Evolutionary conservation across 2,113 vertebrate genomes (phyloP), one percentile per base, ranked within the genome.

Genomic region (Brachypteracias leptosomus): DNA sequence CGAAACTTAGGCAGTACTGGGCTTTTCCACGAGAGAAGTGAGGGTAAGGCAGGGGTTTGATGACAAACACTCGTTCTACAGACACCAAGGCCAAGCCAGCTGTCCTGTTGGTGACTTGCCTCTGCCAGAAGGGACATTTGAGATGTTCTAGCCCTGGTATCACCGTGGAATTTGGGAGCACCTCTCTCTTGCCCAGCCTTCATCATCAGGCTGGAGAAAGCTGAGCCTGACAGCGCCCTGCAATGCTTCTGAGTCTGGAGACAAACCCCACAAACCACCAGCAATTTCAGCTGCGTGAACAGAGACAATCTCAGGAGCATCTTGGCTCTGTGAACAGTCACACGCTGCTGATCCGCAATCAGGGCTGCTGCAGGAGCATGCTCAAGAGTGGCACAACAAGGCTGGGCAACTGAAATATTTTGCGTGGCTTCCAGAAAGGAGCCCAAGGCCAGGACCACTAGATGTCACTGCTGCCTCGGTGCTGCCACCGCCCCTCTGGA

Each of bases 401-500:
- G 35, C 2, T 0, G 38, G 79, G 62, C 82, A 28, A 7, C 11
- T 2, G 52, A 61, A 9, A 17, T 76, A 6, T 5, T 3, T 16
- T 15, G 28, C 1, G 4, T 6, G 38, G 76, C 74, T 79, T 8
- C 31, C 1, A 6, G 51, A 22, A 31, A 42, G 44, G 61, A 82
- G 79, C 84, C 66, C 89, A 19, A 38, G 87, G 86, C 58, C 51
- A 4, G 51, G 22, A 78, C 97, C 97, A 93, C 97, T 97, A 98
- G 97, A 92, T 97, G 97, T 96, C 97, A 95, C 95, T 96, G 83
- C 95, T 72, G 87, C 18, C 72, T 54, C 85, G 46, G 89, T 33
- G 6, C 93, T 96, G 85, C 75, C 85, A 42, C 88, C 13, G 44
- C 4, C 25, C 52, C 75, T 33, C 54, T 1, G 90, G 67, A 4